These are phyloP conservation scores for Tribolium castaneum DNA, from an alignment of 1,140 invertebrate genomes.

Conservation along the genomic window DNA sequence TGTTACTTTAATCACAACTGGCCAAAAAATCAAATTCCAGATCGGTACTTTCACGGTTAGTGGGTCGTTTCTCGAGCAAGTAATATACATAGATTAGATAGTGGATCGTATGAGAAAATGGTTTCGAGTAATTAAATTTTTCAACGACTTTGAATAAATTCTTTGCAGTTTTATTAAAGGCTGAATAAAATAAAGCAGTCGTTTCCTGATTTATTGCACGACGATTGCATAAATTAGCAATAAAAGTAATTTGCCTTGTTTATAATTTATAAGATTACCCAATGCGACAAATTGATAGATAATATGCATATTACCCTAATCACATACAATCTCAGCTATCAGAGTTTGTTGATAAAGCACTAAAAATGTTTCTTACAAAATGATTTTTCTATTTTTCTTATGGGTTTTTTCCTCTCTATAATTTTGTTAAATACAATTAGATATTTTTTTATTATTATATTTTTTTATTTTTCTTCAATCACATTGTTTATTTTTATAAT, in stretches of 20 bases:
- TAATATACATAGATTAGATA: neutral
- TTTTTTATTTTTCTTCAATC: no score
- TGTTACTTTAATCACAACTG: neutral
- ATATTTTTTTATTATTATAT: no score
- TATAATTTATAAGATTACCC: neutral
- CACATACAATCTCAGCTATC: neutral
- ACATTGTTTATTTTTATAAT: no score
- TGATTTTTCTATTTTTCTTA: no score
- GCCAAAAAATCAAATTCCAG: neutral
- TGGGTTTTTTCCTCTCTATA: no score
- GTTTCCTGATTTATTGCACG: neutral
- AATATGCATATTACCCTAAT: neutral
- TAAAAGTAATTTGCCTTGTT: neutral
- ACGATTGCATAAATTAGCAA: neutral
- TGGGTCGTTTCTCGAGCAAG: neutral
- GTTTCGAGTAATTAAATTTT: neutral
- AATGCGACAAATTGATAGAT: neutral
- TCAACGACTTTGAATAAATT: neutral
- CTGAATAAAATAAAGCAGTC: neutral
- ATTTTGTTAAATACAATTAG: no score
- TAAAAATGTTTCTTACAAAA: no score
- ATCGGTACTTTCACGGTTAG: neutral
- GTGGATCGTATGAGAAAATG: neutral
- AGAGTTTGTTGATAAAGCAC: neutral
- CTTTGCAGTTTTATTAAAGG: neutral